phyloP scores from a whole-genome alignment of 1,140 invertebrate species.

The Neodiprion virginianus region DNA sequence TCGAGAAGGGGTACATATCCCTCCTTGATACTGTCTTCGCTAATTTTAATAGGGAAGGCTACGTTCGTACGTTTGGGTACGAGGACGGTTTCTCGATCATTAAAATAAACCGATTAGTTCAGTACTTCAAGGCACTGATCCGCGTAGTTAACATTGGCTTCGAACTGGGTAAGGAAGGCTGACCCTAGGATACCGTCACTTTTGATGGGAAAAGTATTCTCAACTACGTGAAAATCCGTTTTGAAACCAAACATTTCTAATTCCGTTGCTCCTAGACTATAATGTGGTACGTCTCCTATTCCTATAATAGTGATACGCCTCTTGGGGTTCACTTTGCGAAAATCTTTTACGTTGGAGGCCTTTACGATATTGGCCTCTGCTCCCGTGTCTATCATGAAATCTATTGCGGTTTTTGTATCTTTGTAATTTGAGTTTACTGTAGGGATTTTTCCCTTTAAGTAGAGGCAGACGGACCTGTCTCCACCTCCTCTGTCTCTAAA shows the following conservation, averaged over 20 bases:
- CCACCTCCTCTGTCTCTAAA: too few species aligned
- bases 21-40: neutral
- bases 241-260: neutral
- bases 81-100: neutral
- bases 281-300: neutral
- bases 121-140: neutral
- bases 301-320: too few species aligned
- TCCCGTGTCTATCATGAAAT: too few species aligned
- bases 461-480: too few species aligned
- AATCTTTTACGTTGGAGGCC: too few species aligned
- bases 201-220: neutral
- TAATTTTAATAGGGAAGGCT: neutral
- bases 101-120: neutral
- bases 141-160: neutral
- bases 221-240: neutral
- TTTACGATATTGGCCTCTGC: too few species aligned
- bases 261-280: neutral
- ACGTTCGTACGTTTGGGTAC: neutral
- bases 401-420: too few species aligned
- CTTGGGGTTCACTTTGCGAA: too few species aligned
- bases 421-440: too few species aligned
- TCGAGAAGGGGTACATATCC: neutral
- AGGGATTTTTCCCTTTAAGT: too few species aligned
- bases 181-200: slow-evolving; percentile 12
- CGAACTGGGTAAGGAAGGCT: neutral